These are phyloP conservation scores for Melanotaenia boesemani DNA, from an alignment of 2,797 vertebrate genomes.

Conservation along the genomic window DNA sequence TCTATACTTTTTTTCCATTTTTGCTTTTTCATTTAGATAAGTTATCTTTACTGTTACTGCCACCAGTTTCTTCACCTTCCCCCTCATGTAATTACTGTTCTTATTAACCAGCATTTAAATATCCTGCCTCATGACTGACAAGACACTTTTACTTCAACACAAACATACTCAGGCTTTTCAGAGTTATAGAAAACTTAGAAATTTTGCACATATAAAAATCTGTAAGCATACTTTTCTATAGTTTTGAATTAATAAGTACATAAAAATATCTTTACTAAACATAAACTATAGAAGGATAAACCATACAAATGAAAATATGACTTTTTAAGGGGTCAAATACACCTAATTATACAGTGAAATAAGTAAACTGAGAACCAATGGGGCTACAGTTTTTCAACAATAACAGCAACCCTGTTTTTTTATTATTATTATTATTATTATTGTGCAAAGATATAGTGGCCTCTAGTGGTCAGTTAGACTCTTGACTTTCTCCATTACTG, in stretches of 20 bases:
- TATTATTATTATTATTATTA: background rate
- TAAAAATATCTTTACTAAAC: slow-evolving; percentile 40
- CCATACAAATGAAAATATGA: slow-evolving; percentile 23
- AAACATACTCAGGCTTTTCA: slow-evolving; percentile 5
- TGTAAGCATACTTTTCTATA: slow-evolving; percentile 25
- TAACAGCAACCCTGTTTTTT: background rate
- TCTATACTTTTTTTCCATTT: background rate
- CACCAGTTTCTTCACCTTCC: slow-evolving; percentile 6
- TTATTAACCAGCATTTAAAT: slow-evolving; percentile 25
- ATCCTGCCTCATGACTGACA: slow-evolving; percentile 57
- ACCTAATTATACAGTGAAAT: slow-evolving; percentile 26
- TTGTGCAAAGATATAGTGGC: slow-evolving; percentile 49
- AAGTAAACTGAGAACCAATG: background rate
- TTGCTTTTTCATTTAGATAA: slow-evolving; percentile 1
- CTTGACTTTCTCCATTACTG: slow-evolving; percentile 1
- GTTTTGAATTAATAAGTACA: slow-evolving; percentile 15
- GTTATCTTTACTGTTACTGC: slow-evolving; percentile 9
- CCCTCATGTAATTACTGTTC: background rate
- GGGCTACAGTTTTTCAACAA: background rate
- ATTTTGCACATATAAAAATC: slow-evolving; percentile 6
- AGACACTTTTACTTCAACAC: slow-evolving; percentile 15
- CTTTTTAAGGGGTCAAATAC: slow-evolving; percentile 22
- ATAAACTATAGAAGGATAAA: slow-evolving; percentile 22
- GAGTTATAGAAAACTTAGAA: background rate
- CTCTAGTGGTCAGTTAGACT: slow-evolving; percentile 65